Base-by-base conservation (phyloP, 1,140 invertebrate genomes). In the Arion vulgaris region DNA sequence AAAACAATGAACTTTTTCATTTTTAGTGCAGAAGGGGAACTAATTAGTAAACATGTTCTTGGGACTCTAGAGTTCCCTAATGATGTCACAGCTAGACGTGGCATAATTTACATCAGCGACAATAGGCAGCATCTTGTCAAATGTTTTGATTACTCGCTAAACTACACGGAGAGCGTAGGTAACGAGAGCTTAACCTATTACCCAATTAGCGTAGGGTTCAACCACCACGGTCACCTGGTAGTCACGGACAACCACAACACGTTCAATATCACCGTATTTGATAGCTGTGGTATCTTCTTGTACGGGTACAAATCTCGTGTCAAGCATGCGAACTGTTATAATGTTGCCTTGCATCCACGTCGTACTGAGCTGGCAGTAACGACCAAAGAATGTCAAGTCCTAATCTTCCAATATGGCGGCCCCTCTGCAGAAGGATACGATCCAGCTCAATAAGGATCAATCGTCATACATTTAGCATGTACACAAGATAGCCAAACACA, bases 201-300 rank as follows among this genome's bases (percentile, higher is more conserved):
- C 92, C 98, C 98, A 0, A 99, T 99, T 87, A 98, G 98, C 9
- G 98, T 99, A 0, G 98, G 98, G 66, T 99, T 99, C 89, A 99
- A 99, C 91, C 95, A 95, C 0, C 95, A 96, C 41, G 98, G 98
- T 51, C 98, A 99, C 91, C 98, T 99, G 79, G 94, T 99, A 62
- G 98, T 99, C 86, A 98, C 98, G 41, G 98, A 99, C 93, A 99
- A 99, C 94, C 98, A 99, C 93, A 99, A 99, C 94, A 99, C 99
- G 93, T 99, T 99, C 94, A 99, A 99, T 92, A 93, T 99, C 91
- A 99, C 98, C 78, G 98, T 99, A 90, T 94, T 94, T 87, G 91
- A 89, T 28, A 93, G 93, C 93, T 97, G 99, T 88, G 98, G 98
- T 0, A 96, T 97, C 87, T 93, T 99, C 85, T 96, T 99, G 13